Evolutionary conservation across 2,797 vertebrate genomes (phyloP).

Genomic region (Dendrocincla fuliginosa): DNA sequence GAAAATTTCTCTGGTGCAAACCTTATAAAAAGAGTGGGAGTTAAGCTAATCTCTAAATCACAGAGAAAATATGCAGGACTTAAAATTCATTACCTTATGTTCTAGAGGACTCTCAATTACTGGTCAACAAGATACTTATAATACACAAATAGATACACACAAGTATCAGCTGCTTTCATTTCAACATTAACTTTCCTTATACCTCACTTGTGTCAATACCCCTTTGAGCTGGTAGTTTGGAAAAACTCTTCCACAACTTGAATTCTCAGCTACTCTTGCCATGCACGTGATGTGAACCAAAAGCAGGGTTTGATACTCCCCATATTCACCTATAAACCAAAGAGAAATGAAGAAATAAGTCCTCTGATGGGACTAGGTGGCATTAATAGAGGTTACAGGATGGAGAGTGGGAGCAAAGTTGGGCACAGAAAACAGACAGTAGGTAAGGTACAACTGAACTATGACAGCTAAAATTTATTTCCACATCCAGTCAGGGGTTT

Average conservation of each 20-base stretch:
- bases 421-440: neutral
- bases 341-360: neutral
- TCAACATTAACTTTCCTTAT: neutral
- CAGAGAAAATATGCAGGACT: neutral
- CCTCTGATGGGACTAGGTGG: neutral
- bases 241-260: neutral
- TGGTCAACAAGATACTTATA: neutral
- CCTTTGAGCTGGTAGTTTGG: neutral
- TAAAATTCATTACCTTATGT: neutral
- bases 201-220: neutral
- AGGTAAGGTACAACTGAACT: neutral
- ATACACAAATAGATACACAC: neutral
- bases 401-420: neutral
- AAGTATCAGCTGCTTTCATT: neutral
- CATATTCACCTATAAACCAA: neutral
- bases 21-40: neutral
- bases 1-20: neutral
- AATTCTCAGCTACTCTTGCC: neutral
- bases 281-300: accelerated
- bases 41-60: neutral
- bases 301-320: neutral
- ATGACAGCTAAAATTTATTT: neutral
- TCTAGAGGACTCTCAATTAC: neutral
- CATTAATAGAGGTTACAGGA: neutral
- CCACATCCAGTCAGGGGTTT: neutral